Percentiles rank a stretch among this genome's conserved stretches.
Evolutionary conservation across 2,113 vertebrate species (phyloP).

Genomic region (Bos indicus): DNA sequence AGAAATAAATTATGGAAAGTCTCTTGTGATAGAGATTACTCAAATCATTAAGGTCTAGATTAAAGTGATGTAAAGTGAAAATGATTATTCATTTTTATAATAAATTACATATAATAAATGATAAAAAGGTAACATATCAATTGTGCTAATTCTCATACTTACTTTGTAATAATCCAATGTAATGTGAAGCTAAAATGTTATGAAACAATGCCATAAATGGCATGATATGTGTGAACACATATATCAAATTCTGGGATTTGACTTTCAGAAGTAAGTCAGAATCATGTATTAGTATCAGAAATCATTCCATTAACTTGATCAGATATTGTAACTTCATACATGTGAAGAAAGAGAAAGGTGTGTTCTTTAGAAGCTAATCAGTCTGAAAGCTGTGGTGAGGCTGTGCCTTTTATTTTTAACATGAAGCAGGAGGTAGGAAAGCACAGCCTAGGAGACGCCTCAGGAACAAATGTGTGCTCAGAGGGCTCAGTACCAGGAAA

Average conservation of each 20-base stretch:
- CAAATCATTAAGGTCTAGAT: not conserved
- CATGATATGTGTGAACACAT: not conserved
- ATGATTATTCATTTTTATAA: slow-evolving; percentile 27
- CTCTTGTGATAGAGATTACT: not conserved
- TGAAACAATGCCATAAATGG: not conserved
- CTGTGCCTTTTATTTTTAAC: not conserved
- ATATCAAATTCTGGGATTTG: not conserved
- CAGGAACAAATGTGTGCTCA: not conserved
- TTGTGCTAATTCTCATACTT: not conserved
- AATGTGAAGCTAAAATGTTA: not conserved
- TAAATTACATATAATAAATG: not conserved
- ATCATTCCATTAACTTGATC: not conserved
- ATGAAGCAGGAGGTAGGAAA: not conserved
- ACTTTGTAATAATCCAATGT: not conserved
- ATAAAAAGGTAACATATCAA: slow-evolving; percentile 10
- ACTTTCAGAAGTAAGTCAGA: not conserved
- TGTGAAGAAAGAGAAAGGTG: not conserved
- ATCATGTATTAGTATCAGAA: not conserved
- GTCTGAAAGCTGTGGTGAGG: not conserved
- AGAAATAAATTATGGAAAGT: slow-evolving; percentile 18
- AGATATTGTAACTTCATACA: not conserved
- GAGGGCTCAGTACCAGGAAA: not conserved
- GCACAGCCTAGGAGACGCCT: not conserved
- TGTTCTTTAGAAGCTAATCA: not conserved
- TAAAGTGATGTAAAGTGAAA: not conserved